phyloP scores from a whole-genome alignment of 2,888 invertebrate species.

The Agriopis aurantiaria region DNA sequence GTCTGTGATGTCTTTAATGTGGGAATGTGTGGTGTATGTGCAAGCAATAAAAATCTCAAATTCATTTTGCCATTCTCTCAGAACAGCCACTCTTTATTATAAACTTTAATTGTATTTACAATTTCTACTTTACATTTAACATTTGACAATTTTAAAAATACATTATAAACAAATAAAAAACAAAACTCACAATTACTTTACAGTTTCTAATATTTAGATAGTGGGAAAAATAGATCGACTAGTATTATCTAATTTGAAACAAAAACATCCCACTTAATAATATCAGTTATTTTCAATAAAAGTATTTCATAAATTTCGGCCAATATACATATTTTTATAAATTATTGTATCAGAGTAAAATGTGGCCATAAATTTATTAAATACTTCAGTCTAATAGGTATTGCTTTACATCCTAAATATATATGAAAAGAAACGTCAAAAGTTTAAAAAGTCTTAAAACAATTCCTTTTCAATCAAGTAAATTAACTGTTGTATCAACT shows the following conservation, averaged over 20 bases:
- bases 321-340: slow-evolving; percentile 66
- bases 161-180: slow-evolving; percentile 84
- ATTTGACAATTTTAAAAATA: slow-evolving; percentile 85
- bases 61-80: slow-evolving; percentile 75
- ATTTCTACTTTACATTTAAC: slow-evolving; percentile 86
- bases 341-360: slow-evolving; percentile 67
- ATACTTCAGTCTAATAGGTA: slow-evolving; percentile 82
- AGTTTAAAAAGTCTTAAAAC: slow-evolving; percentile 43
- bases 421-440: slow-evolving; percentile 61
- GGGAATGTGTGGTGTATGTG: too few relatives aligned
- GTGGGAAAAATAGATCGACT: slow-evolving; percentile 79
- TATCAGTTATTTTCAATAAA: slow-evolving; percentile 50
- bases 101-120: slow-evolving; percentile 86
- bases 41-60: slow-evolving; percentile 13
- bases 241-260: slow-evolving; percentile 83
- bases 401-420: slow-evolving; percentile 83
- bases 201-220: slow-evolving; percentile 72
- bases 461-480: slow-evolving; percentile 55
- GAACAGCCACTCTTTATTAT: slow-evolving; percentile 84
- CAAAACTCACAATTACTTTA: slow-evolving; percentile 79
- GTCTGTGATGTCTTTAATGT: too few relatives aligned
- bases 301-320: slow-evolving; percentile 81
- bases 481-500: slow-evolving; percentile 24
- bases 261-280: slow-evolving; percentile 67
- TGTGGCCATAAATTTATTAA: slow-evolving; percentile 75